Base-by-base conservation (phyloP, 2,888 invertebrate genomes). In the Graphium colonna region DNA sequence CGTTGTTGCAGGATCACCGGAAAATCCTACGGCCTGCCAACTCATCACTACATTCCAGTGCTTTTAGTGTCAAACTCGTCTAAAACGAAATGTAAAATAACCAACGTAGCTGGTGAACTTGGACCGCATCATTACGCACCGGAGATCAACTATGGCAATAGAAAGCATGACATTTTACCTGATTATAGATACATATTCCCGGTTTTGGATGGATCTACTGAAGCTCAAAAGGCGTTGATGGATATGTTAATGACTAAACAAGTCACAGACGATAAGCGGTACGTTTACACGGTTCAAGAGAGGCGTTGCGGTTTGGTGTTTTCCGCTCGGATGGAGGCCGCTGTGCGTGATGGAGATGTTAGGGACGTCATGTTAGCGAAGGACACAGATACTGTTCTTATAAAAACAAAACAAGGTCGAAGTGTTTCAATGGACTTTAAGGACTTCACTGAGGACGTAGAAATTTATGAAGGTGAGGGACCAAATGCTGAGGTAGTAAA, bases 41-140 rank as follows among this genome's bases (percentile, higher is more conserved):
- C 93, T 38, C 95, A 95, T 78, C 94, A 95, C 79, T 95, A 94
- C 91, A 95, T 95, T 84, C 95, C 95, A 73, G 94, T 95, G 59
- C 79, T 94, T 62, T 91, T 94, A 57, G 91, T 86, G 38, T 62
- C 85, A 13, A 79, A 84, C 53, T 82, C 90, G 7, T 69, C 82
- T 43, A 86, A 82, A 67, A 71, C 91, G 12, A 92, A 92, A 72
- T 93, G 93, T 72, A 92, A 90, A 69, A 92, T 93, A 55, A 93
- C 93, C n/a, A 92, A 91, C 57, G 91, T 92, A 16, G 89, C 93
- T 1, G 90, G 91, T n/a, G 91, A 91, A 65, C 81, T 92, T 43
- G 92, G 90, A 41, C 91, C 91, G 26, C 93, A 93, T 65, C 92
- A 92, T 64, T 93, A 91, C 63, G 81, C 87, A 42, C 92, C 92